These are phyloP conservation scores for Eupleurogrammus muticus DNA, from an alignment of 2,797 vertebrate species.

Conservation along the genomic window DNA sequence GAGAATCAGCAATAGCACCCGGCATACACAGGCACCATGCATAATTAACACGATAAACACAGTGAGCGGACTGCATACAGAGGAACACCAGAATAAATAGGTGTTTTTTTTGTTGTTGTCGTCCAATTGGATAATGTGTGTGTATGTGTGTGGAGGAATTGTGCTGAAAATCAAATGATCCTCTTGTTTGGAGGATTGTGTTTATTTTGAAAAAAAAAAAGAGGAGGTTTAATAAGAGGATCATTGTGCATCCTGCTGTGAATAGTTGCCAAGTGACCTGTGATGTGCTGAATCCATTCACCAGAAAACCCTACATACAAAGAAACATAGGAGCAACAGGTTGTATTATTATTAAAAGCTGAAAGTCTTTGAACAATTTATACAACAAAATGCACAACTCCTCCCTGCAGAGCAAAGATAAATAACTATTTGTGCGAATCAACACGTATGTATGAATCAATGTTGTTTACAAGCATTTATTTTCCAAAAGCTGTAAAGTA, in stretches of 20 bases:
- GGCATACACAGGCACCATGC: conserved; percentile 63
- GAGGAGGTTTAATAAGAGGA: conserved; percentile 21
- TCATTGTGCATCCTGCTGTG: conserved; percentile 35
- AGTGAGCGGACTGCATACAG: conserved; percentile 61
- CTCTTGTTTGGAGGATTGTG: conserved; percentile 14
- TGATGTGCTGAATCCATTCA: not conserved
- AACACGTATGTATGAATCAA: conserved; percentile 19
- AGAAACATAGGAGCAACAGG: conserved; percentile 15
- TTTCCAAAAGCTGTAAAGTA: conserved; percentile 27
- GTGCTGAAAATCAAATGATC: conserved; percentile 40
- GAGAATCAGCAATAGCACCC: conserved; percentile 59
- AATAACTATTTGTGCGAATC: conserved; percentile 17
- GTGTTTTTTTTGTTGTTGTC: conserved; percentile 42
- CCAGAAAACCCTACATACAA: not conserved
- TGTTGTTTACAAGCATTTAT: conserved; percentile 1
- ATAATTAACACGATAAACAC: conserved; percentile 75
- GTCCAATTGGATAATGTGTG: conserved; percentile 39
- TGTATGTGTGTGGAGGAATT: conserved; percentile 22
- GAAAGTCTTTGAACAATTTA: not conserved
- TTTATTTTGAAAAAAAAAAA: conserved; percentile 19
- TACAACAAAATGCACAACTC: conserved; percentile 21
- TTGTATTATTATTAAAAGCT: conserved; percentile 43
- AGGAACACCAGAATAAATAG: conserved; percentile 58
- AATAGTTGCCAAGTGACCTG: conserved; percentile 26
- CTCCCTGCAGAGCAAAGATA: conserved; percentile 19